Percentiles rank a stretch among this genome's conserved stretches.
Evolutionary conservation across 2,113 vertebrate genomes (phyloP).

Genomic region (Leptosomus discolor): DNA sequence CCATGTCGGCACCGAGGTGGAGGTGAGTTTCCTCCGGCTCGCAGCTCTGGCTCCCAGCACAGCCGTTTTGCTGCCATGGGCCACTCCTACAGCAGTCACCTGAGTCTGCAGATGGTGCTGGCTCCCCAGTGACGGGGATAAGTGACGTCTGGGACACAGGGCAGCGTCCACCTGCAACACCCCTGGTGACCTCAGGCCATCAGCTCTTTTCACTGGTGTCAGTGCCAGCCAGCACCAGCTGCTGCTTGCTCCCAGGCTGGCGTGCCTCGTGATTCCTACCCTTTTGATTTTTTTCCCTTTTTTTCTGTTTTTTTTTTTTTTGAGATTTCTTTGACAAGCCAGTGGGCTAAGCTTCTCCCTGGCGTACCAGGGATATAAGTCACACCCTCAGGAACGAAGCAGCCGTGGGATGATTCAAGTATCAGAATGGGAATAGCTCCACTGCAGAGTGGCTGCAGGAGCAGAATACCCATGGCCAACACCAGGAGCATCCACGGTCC

Average conservation of each 20-base stretch:
- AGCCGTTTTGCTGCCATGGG: fast-evolving
- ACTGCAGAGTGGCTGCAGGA: neutral
- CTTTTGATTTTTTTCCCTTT: no score
- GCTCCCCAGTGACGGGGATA: neutral
- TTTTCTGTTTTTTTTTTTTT: neutral
- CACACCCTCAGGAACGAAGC: neutral
- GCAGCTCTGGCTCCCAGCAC: neutral
- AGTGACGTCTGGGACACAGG: neutral
- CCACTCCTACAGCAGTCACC: fast-evolving
- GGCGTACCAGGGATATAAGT: neutral
- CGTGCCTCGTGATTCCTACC: neutral
- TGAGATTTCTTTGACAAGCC: neutral
- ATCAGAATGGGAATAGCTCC: neutral
- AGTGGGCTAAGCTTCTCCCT: neutral
- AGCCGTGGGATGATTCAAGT: neutral
- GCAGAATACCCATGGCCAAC: neutral
- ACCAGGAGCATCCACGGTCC: neutral
- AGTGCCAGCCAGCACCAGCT: neutral
- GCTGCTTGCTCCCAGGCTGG: neutral
- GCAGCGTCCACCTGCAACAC: neutral
- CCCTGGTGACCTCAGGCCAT: neutral
- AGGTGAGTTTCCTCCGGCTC: neutral
- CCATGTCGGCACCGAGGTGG: neutral
- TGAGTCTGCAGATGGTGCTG: neutral
- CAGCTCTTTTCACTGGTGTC: neutral